Evolutionary conservation across 1,140 invertebrate genomes (phyloP).

Genomic region (Melanaphis sacchari): DNA sequence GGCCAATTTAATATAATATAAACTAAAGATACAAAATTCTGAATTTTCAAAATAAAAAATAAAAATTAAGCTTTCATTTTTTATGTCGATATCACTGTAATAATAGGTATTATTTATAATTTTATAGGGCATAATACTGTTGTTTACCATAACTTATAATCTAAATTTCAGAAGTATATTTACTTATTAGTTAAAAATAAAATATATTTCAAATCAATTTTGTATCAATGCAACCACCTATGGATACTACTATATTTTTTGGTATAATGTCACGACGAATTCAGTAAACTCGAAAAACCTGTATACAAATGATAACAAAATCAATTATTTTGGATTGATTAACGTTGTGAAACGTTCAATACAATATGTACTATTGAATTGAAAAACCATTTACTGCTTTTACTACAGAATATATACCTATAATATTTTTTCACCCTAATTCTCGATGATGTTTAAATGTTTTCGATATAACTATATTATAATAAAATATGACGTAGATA

Average conservation of each 20-base stretch:
- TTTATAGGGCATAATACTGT: neutral
- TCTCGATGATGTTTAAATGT: neutral
- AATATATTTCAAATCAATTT: neutral
- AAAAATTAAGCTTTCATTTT: neutral
- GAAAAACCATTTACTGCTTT: neutral
- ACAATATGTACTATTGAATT: neutral
- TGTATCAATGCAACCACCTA: neutral
- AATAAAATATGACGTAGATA: neutral
- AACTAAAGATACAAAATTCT: neutral
- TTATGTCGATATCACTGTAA: neutral
- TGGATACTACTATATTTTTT: neutral
- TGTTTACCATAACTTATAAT: neutral
- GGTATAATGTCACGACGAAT: neutral
- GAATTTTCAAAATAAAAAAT: neutral
- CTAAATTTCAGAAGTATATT: neutral
- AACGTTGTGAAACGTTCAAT: neutral
- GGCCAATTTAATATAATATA: neutral
- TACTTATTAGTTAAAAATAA: neutral
- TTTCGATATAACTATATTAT: neutral
- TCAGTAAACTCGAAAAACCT: neutral
- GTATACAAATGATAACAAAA: conserved; percentile 18
- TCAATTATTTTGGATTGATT: neutral
- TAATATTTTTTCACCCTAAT: neutral
- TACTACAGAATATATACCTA: neutral
- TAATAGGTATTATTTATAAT: neutral